Base-by-base conservation (phyloP, 2,113 vertebrate species). In the Anas platyrhynchos region DNA sequence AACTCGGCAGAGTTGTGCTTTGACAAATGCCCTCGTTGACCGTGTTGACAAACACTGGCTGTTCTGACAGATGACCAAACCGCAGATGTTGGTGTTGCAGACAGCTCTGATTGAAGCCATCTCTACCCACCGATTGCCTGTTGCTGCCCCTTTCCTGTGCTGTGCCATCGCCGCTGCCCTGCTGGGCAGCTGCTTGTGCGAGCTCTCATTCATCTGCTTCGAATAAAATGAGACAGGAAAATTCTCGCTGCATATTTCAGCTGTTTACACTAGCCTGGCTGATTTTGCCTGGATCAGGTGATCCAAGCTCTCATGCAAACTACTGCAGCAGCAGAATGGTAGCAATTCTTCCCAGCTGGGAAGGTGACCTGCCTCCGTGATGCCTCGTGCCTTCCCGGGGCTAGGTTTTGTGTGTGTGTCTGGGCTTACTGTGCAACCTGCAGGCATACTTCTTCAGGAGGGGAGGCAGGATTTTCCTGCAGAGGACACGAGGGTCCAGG, bases 11-110 rank as follows among this genome's bases (percentile, higher is more conserved):
- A 86, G 87, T 91, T 91, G 86, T 86, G 77, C 80, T 93, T 90
- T 96, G 93, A 94, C 93, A 94, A 93, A 95, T 91, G 77, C 83
- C 86, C 92, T 91, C 92, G 55, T 48, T 92, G 92, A 73, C 88
- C 73, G 83, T 16, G 1, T 3, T 94, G 95, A 92, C 80, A 91
- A 96, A 84, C 88, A 81, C 86, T 16, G 4, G 61, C 86, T 92
- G 77, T 68, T 82, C 94, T 93, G 95, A 94, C 72, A 88, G 93
- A 95, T 62, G 90, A 73, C 88, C 20, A 2, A 87, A 81, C 62
- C 29, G 15, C 93, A 91, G 93, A 72, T 85, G 88, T 76, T 89
- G 4, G 0, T 83, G 83, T 89, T 81, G 32, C 65, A 6, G 5
- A 26, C 88, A 88, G 77, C 86, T 90, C 94, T 68, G 80, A 65